Base-by-base conservation (phyloP, 1,140 invertebrate species). In the Apis florea region DNA sequence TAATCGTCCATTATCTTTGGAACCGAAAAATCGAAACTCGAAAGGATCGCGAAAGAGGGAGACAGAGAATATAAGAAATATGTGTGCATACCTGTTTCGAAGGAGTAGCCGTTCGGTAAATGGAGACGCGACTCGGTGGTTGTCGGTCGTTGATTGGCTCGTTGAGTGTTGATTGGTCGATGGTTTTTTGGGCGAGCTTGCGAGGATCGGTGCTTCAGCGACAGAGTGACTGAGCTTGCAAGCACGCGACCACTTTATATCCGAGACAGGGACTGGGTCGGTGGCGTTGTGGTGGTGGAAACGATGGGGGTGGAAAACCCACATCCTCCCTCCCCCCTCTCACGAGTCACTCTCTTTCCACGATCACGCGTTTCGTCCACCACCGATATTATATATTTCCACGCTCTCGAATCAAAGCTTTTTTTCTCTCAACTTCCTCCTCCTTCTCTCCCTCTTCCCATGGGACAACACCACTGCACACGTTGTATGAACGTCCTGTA, bases 201-300 rank as follows among this genome's bases (percentile, higher is more conserved):
- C 63, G 54, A 81, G 79, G 71, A 67, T 82, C 83, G 83, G 85
- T 84, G 88, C 70, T 85, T 91, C 76, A 77, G 83, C 86, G 79
- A 74, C 88, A 88, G 83, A 92, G 82, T 93, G 93, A 92, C 91
- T 91, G 92, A 90, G 90, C 88, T 90, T 89, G 85, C 86, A 88
- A 91, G 90, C 90, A 92, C 85, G 91, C 92, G 89, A 90, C 89
- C 89, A 92, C 91, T 93, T 93, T 93, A 93, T 93, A 93, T 91
- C 89, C 86, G 51, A 80, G 83, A 79, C 88, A 74, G 83, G 70
- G 68, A 81, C 86, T 71, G 73, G 73, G 71, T 54, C 78, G 83
- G 75, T 47, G 67, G 79, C 53, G 86, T 78, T 82, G 31, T 40
- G 85, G 85, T 82, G 83, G 83, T 79, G 70, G 78, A 77, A 80